Conservation (phyloP, 64 coral and sea anemone genomes). For the Stichodactyla mertensii region DNA sequence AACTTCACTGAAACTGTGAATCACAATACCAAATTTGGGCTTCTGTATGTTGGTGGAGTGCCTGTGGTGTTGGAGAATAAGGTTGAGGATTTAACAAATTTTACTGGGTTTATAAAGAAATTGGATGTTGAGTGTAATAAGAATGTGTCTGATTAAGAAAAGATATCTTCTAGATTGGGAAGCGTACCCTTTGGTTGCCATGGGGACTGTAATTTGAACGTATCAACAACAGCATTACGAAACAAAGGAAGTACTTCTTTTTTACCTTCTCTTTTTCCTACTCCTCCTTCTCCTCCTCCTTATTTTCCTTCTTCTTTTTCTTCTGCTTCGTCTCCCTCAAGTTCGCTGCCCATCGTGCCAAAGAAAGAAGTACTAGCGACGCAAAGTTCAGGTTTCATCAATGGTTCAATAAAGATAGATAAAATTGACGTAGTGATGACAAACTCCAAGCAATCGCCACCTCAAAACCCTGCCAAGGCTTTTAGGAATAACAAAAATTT, state of each 20-base stretch:
- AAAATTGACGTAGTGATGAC: neutral
- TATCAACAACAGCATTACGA: neutral
- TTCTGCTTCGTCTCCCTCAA: neutral
- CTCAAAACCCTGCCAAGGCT: neutral
- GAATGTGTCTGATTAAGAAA: neutral
- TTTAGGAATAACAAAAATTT: conserved; percentile 1
- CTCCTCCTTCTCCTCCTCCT: neutral
- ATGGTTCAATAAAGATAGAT: neutral
- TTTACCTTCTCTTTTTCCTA: neutral
- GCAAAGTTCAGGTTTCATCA: neutral
- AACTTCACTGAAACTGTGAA: neutral
- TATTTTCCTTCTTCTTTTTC: neutral
- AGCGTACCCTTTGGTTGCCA: neutral
- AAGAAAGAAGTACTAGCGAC: neutral
- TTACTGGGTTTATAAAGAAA: neutral
- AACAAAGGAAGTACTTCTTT: neutral
- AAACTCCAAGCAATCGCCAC: neutral
- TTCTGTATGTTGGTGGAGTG: neutral
- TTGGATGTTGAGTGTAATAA: neutral
- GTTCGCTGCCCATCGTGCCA: neutral
- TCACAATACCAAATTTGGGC: neutral
- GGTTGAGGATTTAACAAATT: neutral
- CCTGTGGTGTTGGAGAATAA: neutral
- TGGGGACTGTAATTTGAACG: neutral
- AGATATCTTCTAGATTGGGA: neutral